A percentile compares a stretch with the other conserved stretches of the same genome.
Evolutionary conservation across 1,140 invertebrate species (phyloP).

Genomic region (Cepaea nemoralis): DNA sequence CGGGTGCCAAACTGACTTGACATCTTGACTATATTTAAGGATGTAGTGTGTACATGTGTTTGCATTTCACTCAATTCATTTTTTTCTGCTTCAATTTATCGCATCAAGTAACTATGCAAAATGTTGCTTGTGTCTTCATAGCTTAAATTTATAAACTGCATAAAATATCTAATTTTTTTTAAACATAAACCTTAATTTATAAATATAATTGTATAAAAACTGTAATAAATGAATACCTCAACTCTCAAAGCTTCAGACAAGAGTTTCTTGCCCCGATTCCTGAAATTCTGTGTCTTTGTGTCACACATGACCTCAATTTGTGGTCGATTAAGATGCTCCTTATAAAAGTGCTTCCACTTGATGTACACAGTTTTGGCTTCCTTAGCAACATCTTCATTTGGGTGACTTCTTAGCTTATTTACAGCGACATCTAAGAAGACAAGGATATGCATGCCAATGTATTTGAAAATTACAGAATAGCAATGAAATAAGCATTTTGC

Average conservation of each 20-base stretch:
- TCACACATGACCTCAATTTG: conserved; percentile 67
- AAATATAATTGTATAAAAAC: neutral
- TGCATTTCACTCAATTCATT: no score
- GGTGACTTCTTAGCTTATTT: conserved; percentile 57
- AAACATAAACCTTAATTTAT: no score
- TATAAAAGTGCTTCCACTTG: conserved; percentile 60
- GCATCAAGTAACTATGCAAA: no score
- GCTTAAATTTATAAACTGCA: no score
- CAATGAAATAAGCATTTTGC: no score
- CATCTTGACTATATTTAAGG: no score
- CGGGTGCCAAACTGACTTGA: no score
- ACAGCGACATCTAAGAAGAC: conserved; percentile 54
- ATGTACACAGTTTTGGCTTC: conserved; percentile 55
- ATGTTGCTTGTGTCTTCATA: no score
- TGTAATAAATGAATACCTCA: conserved; percentile 43
- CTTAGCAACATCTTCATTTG: conserved; percentile 56
- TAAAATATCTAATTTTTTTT: no score
- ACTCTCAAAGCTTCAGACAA: conserved; percentile 53
- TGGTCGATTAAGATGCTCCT: conserved; percentile 52
- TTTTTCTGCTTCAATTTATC: no score
- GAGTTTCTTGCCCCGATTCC: conserved; percentile 53
- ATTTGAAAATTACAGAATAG: no score
- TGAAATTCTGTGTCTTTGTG: conserved; percentile 58
- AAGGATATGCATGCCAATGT: neutral
- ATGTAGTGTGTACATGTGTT: no score